Evolutionary conservation across 1,140 invertebrate genomes (phyloP).

Genomic region (Protaetia brevitarsis): DNA sequence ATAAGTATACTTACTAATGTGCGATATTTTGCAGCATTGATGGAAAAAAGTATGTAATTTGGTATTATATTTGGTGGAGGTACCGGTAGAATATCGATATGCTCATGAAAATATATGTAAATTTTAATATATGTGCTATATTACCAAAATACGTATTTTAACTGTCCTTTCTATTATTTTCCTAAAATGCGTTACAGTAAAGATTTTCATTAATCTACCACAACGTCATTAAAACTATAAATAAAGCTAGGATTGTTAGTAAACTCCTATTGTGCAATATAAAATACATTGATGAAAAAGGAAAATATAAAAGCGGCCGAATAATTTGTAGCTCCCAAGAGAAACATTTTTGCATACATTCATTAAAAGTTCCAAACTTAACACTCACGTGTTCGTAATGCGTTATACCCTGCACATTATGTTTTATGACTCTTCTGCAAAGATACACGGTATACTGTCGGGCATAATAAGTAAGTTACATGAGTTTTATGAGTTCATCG

Average conservation of each 20-base stretch:
- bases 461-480: neutral
- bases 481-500: constrained; percentile 13
- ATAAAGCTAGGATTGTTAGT: neutral
- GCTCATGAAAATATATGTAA: too few species aligned
- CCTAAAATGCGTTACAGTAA: too few species aligned
- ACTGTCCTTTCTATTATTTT: too few species aligned
- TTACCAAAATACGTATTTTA: too few species aligned
- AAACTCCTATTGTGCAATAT: neutral
- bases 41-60: too few species aligned
- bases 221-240: too few species aligned
- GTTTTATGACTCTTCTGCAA: neutral
- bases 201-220: too few species aligned
- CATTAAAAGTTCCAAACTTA: neutral
- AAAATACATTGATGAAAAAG: neutral
- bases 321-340: neutral
- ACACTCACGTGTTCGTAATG: neutral
- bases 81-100: too few species aligned
- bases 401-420: neutral
- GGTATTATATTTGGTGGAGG: too few species aligned
- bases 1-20: too few species aligned
- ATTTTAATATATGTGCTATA: too few species aligned
- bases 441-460: neutral
- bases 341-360: constrained; percentile 10
- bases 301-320: neutral
- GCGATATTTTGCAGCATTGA: too few species aligned